Evolutionary conservation across 92 coral and sea anemone genomes (phyloP).

Genomic region (Virgularia gustaviana): DNA sequence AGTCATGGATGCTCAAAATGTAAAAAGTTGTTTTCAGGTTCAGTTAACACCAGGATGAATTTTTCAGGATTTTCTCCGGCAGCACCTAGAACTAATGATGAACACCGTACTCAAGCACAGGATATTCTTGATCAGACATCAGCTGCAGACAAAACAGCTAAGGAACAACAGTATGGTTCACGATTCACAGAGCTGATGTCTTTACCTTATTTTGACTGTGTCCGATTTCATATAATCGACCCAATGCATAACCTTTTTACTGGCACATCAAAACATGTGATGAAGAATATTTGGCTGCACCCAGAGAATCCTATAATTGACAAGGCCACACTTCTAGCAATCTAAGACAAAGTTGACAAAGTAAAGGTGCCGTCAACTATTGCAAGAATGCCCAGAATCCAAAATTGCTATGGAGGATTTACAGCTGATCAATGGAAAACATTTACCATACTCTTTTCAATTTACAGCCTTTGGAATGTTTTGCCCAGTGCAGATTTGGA

Average conservation of each 20-base stretch:
- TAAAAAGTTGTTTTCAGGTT: conserved; percentile 42
- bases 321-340: conserved; percentile 4
- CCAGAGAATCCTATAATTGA: conserved; percentile 1
- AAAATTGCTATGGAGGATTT: conserved; percentile 49
- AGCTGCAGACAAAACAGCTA: conserved; percentile 6
- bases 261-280: conserved; percentile 48
- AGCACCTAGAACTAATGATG: conserved; percentile 38
- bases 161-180: conserved; percentile 44
- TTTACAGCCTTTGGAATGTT: conserved; percentile 37
- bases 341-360: conserved; percentile 49
- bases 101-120: conserved; percentile 49
- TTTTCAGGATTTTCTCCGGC: conserved; percentile 47
- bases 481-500: conserved; percentile 37
- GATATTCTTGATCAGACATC: conserved; percentile 22
- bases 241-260: conserved; percentile 54
- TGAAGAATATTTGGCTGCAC: conserved; percentile 46
- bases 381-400: conserved; percentile 51
- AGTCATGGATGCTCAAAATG: conserved; percentile 59
- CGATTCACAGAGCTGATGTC: conserved; percentile 52
- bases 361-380: conserved; percentile 36
- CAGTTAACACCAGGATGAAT: conserved; percentile 39
- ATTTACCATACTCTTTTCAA: conserved; percentile 41
- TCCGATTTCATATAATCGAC: conserved; percentile 40
- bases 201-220: conserved; percentile 60
- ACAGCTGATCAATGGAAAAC: conserved; percentile 61